Evolutionary conservation across 2,888 invertebrate genomes (phyloP).

Genomic region (Dolichomitus sp.): DNA sequence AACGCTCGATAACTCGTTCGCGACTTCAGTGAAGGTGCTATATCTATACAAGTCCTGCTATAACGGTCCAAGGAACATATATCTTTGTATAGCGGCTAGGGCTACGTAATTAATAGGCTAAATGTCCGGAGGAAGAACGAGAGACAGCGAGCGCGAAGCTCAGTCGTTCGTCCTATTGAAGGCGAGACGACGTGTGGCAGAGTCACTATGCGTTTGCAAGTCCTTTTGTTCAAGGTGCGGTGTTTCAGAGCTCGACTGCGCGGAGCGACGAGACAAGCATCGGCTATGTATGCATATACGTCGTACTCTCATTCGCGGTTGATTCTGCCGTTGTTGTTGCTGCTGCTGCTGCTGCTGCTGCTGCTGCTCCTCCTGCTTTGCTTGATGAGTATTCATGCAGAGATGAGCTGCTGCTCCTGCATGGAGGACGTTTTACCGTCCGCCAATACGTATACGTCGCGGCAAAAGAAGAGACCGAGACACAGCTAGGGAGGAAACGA

Average conservation of each 20-base stretch:
- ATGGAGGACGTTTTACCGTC: conserved; percentile 18
- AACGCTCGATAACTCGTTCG: conserved; percentile 19
- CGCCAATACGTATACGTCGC: not conserved
- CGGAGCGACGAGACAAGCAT: conserved; percentile 35
- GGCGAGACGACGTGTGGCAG: conserved; percentile 51
- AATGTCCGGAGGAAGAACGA: conserved; percentile 48
- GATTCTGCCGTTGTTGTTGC: conserved; percentile 26
- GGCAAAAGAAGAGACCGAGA: not conserved
- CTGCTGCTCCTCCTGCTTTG: conserved; percentile 43
- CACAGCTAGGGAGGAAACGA: conserved; percentile 30
- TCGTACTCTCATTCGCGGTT: conserved; percentile 42
- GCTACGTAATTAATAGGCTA: conserved; percentile 65
- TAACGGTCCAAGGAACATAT: conserved; percentile 29
- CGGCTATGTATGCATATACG: conserved; percentile 34
- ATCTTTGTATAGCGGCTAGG: conserved; percentile 35
- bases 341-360: conserved; percentile 34
- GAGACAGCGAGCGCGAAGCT: conserved; percentile 38
- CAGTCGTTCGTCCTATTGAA: conserved; percentile 57
- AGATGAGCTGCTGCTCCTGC: conserved; percentile 32
- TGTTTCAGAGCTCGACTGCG: conserved; percentile 43
- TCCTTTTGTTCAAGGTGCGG: conserved; percentile 61
- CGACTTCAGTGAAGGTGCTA: not conserved
- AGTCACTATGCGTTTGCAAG: conserved; percentile 61
- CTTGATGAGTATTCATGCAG: conserved; percentile 58
- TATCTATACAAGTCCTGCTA: conserved; percentile 15